Evolutionary conservation across 2,888 invertebrate species (phyloP), one percentile per base, ranked within the genome.

Genomic region (Idaea aversata): DNA sequence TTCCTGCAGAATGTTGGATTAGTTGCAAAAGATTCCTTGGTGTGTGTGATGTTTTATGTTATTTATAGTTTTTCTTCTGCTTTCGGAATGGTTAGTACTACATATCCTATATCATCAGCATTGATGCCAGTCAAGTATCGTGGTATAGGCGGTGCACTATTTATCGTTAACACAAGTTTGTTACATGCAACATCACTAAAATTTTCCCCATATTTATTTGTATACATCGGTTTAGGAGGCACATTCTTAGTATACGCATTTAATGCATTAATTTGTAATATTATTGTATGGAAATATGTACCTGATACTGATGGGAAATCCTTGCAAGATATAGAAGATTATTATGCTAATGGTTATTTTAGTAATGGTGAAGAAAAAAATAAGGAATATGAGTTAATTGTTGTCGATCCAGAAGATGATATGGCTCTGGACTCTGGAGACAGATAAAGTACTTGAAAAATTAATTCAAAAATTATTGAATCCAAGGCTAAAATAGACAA

Each of bases 121-220:
- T n/a, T 67, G 15, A 64, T 67, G 63, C 69, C 69, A 7, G 65
- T 69, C 0, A 69, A 69, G 58, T 63, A 69, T n/a, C 63, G 67
- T 35, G 67, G 67, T 0, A 3, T 67, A 35, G 65, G 67, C 10
- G 67, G 69, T 4, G 65, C 63, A 4, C 10, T 65, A 15, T 64
- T 61, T 25, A 64, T 67, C 0, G 61, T 67, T 7, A 59, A 25
- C 35, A 36, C 57, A 7, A 58, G 67, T 34, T 15, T 36, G 13
- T 60, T 64, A 16, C 62, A 67, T 15, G 57, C 67, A 5, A 57
- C 57, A 25, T 57, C 64, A 2, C 60, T 67, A 13, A 67, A 67
- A 64, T 13, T 38, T 36, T 35, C 62, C 4, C 65, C 67, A 15
- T 69, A 69, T 57, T 60, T 69, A 25, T 64, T 69, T 4, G 10